Evolutionary conservation across 2,113 vertebrate genomes (phyloP).

Genomic region (Ictalurus furcatus): DNA sequence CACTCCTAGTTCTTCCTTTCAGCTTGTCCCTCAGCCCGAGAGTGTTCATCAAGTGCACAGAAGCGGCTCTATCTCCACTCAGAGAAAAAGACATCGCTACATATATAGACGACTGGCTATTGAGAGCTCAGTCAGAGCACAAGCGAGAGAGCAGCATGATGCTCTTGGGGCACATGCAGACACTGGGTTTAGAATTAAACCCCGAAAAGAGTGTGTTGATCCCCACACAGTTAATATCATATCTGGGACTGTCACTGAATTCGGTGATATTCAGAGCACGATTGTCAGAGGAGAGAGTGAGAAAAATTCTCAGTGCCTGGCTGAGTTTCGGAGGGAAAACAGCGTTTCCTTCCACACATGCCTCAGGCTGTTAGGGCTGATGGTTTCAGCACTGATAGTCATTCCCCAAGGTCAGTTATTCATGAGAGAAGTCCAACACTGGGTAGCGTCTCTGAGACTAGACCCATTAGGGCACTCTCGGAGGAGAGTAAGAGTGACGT

Average conservation of each 20-base stretch:
- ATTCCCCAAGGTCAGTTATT: not conserved
- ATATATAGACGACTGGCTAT: too few species aligned
- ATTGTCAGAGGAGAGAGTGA: constrained; percentile 9
- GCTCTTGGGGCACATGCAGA: not conserved
- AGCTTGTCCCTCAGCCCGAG: too few species aligned
- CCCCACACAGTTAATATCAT: not conserved
- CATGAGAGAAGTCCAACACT: not conserved
- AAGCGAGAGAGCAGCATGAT: too few species aligned
- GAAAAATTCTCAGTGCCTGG: not conserved
- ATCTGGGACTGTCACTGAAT: constrained; percentile 10
- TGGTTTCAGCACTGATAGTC: not conserved
- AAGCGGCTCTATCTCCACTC: too few species aligned
- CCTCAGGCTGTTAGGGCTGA: not conserved
- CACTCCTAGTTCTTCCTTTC: too few species aligned
- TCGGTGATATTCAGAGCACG: not conserved
- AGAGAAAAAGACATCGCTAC: too few species aligned
- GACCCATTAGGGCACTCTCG: not conserved
- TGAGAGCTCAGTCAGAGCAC: too few species aligned
- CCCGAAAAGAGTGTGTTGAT: not conserved
- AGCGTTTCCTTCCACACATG: not conserved
- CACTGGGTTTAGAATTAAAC: constrained; percentile 8
- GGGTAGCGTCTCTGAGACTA: not conserved
- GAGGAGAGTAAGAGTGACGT: not conserved
- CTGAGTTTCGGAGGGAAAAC: not conserved
- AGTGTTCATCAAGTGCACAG: too few species aligned